phyloP scores from a whole-genome alignment of 2,888 invertebrate species.

The Hesperia comma region DNA sequence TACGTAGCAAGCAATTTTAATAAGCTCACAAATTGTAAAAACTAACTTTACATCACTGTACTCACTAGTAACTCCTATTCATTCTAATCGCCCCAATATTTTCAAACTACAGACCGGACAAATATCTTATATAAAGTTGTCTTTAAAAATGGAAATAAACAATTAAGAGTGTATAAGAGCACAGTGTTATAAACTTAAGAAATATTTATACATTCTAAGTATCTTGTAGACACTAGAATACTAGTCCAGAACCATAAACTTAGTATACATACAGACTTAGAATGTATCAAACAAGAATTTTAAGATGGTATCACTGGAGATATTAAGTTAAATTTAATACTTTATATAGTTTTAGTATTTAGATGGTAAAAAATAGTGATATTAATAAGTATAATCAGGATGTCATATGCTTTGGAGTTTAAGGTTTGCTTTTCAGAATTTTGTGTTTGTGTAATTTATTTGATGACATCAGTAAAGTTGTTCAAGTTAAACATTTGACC shows the following conservation, averaged over 20 bases:
- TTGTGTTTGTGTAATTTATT: too few species aligned
- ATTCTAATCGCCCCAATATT: slow-evolving; percentile 21
- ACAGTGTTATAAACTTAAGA: slow-evolving; percentile 16
- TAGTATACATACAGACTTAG: neutral
- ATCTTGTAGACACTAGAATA: slow-evolving; percentile 36
- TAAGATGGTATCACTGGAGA: too few species aligned
- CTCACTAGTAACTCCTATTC: neutral
- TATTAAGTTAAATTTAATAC: too few species aligned
- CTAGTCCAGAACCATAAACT: neutral
- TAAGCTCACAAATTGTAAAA: slow-evolving; percentile 7
- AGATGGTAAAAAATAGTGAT: too few species aligned
- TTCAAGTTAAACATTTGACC: too few species aligned
- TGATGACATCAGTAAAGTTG: too few species aligned
- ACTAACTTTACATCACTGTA: neutral
- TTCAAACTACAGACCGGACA: slow-evolving; percentile 26
- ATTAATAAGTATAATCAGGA: too few species aligned
- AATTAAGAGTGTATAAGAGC: slow-evolving; percentile 26
- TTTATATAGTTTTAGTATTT: too few species aligned
- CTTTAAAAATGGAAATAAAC: slow-evolving; percentile 10
- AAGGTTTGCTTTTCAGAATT: too few species aligned
- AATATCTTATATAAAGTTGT: slow-evolving; percentile 7
- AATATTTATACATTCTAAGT: slow-evolving; percentile 33
- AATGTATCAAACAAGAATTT: too few species aligned
- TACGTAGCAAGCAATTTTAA: neutral
- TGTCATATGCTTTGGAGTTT: too few species aligned